Evolutionary conservation across 1,140 invertebrate species (phyloP), one percentile per base, ranked within the genome.

Genomic region (Adelges cooleyi): DNA sequence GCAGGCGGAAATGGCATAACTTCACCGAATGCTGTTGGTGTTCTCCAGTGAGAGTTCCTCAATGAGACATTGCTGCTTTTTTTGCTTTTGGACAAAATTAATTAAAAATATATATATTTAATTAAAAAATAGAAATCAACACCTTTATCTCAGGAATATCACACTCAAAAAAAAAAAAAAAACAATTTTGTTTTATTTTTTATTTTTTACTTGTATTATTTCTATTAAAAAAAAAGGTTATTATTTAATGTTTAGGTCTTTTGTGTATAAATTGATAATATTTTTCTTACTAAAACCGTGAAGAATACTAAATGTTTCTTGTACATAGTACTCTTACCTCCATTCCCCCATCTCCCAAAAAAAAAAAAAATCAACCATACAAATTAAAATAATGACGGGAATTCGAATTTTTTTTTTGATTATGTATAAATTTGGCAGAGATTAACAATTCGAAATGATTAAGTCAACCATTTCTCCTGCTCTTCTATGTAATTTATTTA

Each of bases 181-280:
- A 29, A 59, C 25, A 62, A 29, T 62, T 48, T 46, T 46, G 40
- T 48, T 44, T n/a, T 17, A n/a, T 62, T 62, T 56, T n/a, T 62
- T 62, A 48, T 62, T 62, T 62, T 62, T 48, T 62, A 62, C 27
- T 62, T 46, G 54, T 62, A 62, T 62, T 62, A 62, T 62, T 62
- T 62, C 56, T 62, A 62, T 62, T 62, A 62, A 62, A 50, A 44
- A 40, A 59, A 62, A 62, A 62, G 42, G 42, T 62, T 62, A 62
- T 62, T 62, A 62, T 62, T 62, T 62, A 62, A 62, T 62, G 25
- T 62, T 62, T 62, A 62, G 56, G 56, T 48, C 36, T 62, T 50
- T 62, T 62, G 27, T 62, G 56, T 62, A 62, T 62, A 62, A 48
- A 62, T 46, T 17, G 20, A 17, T 48, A 62, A 62, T 62, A 48